Percentiles rank a stretch among this genome's conserved stretches.
These are phyloP conservation scores for Arrhamphus sclerolepis DNA, from an alignment of 2,797 vertebrate genomes.

Conservation along the genomic window DNA sequence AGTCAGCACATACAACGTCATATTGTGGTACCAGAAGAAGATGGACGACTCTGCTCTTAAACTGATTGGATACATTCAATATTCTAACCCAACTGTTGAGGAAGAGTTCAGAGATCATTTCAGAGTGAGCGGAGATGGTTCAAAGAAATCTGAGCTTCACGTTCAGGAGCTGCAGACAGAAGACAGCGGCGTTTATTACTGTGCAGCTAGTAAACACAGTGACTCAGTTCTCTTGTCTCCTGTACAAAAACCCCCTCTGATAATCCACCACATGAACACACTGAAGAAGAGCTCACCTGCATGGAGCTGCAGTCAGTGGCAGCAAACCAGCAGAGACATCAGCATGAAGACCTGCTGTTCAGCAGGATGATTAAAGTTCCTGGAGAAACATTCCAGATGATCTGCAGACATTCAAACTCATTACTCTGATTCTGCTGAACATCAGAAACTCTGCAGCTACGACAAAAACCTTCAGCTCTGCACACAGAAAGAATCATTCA, in stretches of 20 bases:
- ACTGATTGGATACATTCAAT: constrained; percentile 9
- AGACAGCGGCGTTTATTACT: constrained; percentile 38
- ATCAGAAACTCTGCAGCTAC: too few relatives aligned
- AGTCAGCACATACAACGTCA: rapidly evolving
- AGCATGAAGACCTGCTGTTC: background rate
- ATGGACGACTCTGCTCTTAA: constrained; percentile 5
- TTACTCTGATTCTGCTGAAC: too few relatives aligned
- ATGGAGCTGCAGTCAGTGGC: too few relatives aligned
- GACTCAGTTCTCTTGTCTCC: constrained; percentile 1
- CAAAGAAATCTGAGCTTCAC: constrained; percentile 15
- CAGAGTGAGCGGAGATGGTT: background rate
- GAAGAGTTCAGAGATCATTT: background rate
- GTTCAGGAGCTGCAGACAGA: constrained; percentile 19
- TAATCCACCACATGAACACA: background rate
- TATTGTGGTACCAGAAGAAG: constrained; percentile 38
- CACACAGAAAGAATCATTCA: too few relatives aligned
- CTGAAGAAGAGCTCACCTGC: constrained; percentile 2
- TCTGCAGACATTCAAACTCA: too few relatives aligned
- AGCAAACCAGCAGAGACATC: background rate
- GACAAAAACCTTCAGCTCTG: too few relatives aligned
- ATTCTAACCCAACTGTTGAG: background rate
- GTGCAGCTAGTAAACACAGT: constrained; percentile 45
- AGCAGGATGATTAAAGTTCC: too few relatives aligned
- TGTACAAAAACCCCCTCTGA: constrained; percentile 2
- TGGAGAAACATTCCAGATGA: too few relatives aligned